These are phyloP conservation scores for Luperina nickerlii DNA, from an alignment of 2,888 invertebrate genomes.

Conservation along the genomic window DNA sequence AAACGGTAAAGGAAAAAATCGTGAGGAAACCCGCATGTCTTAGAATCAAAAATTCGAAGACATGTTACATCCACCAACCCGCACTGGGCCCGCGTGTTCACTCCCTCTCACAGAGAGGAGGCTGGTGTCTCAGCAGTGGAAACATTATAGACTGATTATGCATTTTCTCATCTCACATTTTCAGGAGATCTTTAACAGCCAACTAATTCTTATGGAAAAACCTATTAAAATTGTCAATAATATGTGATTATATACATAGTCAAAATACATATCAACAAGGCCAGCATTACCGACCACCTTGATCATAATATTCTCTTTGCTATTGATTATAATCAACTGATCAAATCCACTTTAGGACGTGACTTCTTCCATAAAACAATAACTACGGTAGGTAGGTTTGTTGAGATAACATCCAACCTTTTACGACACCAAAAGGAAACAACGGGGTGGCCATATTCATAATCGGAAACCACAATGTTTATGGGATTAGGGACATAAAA, in stretches of 20 bases:
- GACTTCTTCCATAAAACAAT: conserved; percentile 18
- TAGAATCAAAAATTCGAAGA: not conserved
- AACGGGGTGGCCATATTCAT: conserved; percentile 64
- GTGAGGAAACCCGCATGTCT: too few species aligned
- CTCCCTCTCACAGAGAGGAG: not conserved
- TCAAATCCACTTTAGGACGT: conserved; percentile 16
- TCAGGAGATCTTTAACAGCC: not conserved
- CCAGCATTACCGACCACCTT: not conserved
- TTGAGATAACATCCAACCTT: conserved; percentile 35
- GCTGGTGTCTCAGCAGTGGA: too few species aligned
- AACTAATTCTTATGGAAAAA: not conserved
- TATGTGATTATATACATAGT: too few species aligned
- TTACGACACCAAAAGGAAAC: conserved; percentile 58
- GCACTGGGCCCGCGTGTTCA: not conserved
- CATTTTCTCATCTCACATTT: not conserved
- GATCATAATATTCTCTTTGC: not conserved
- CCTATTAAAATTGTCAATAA: not conserved
- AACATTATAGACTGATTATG: not conserved
- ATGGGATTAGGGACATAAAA: conserved; percentile 52
- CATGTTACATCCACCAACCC: not conserved
- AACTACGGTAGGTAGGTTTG: not conserved
- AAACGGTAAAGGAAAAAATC: too few species aligned
- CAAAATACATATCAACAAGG: not conserved
- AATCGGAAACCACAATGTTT: conserved; percentile 63
- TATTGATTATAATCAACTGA: conserved; percentile 42